phyloP scores from a whole-genome alignment of 2,888 invertebrate species.

The Phragmatobia fuliginosa region DNA sequence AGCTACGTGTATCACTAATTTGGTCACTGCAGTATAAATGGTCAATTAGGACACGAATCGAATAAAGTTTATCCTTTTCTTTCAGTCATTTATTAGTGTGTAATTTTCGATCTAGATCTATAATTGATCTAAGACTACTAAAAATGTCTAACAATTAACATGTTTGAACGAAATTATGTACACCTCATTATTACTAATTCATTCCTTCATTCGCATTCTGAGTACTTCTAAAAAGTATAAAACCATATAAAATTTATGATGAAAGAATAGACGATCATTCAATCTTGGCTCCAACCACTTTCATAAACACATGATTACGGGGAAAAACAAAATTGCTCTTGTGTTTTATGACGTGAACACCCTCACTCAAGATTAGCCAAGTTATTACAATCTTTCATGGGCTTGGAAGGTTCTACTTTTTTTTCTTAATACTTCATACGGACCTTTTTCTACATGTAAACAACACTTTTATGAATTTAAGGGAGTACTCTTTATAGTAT shows the following conservation, averaged over 20 bases:
- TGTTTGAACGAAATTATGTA: no score
- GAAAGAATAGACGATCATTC: constrained; percentile 17
- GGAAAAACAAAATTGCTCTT: constrained; percentile 25
- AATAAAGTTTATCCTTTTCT: no score
- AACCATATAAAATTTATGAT: neutral
- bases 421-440: constrained; percentile 14
- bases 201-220: neutral
- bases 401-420: constrained; percentile 22
- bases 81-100: neutral
- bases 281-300: constrained; percentile 20
- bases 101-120: neutral
- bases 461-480: constrained; percentile 13
- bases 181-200: neutral
- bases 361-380: constrained; percentile 34
- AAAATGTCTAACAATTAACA: no score
- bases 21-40: neutral
- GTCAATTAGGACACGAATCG: neutral
- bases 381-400: constrained; percentile 43
- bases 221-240: neutral
- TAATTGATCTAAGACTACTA: neutral
- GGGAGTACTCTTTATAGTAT: neutral
- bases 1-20: neutral
- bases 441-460: constrained; percentile 12
- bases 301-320: constrained; percentile 46
- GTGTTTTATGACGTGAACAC: constrained; percentile 24